These are phyloP conservation scores for Dreissena polymorpha DNA, from an alignment of 1,140 invertebrate species.

Conservation along the genomic window DNA sequence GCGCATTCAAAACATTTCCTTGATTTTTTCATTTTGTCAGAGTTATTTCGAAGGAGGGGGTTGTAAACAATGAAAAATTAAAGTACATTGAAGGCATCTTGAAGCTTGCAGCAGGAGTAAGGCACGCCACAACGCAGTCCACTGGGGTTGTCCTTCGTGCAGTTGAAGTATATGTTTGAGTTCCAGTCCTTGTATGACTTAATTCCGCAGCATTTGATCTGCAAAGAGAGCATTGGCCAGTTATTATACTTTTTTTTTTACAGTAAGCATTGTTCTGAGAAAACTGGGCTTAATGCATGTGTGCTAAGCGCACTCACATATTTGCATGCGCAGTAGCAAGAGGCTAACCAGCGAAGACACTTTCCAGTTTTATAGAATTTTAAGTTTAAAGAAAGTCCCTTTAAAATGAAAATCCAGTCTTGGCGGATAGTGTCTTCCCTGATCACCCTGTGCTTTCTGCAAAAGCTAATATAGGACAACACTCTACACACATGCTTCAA, in stretches of 20 bases:
- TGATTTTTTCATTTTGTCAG: no score
- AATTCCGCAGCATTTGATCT: constrained; percentile 96
- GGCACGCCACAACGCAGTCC: constrained; percentile 95
- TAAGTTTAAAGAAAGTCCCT: no score
- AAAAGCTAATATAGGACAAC: no score
- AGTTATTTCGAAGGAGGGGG: no score
- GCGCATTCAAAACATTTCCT: no score
- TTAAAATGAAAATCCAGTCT: no score
- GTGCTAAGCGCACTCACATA: not conserved
- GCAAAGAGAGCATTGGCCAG: constrained; percentile 13
- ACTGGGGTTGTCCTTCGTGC: constrained; percentile 78
- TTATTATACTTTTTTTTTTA: not conserved
- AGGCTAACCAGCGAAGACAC: not conserved
- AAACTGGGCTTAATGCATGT: no score
- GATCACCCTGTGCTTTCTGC: no score
- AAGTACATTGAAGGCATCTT: constrained; percentile 46
- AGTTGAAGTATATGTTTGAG: constrained; percentile 97
- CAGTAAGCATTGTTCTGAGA: not conserved
- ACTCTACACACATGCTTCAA: no score
- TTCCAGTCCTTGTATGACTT: constrained; percentile 97
- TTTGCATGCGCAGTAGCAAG: not conserved
- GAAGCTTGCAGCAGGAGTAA: constrained; percentile 90
- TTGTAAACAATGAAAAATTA: no score
- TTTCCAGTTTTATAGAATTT: not conserved
- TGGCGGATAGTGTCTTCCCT: no score